Evolutionary conservation across 2,888 invertebrate species (phyloP), one percentile per base, ranked within the genome.

Genomic region (Mythimna ferrago): DNA sequence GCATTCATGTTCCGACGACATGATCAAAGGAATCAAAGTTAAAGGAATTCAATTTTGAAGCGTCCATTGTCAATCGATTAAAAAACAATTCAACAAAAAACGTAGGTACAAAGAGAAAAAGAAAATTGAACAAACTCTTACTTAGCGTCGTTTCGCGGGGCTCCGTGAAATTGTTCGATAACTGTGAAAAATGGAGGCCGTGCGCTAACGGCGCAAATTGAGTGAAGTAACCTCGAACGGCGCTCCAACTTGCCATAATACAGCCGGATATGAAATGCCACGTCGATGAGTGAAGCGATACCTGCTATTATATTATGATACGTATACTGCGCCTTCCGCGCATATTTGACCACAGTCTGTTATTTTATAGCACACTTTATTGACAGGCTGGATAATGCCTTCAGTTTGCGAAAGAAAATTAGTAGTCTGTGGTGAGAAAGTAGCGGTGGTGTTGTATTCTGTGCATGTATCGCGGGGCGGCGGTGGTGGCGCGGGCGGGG

Each of bases 141-240:
- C 89, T 95, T 94, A 94, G 83, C 89, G 75, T 93, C 87, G 89
- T 93, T 91, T 82, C 75, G 85, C 79, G 81, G 67, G 65, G 82
- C 85, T 78, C 81, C 78, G 87, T 86, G 73, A 88, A 89, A 92
- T 92, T 93, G 94, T 92, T 94, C 94, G 92, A 93, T 94, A 92
- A 91, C 94, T 92, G 95, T 94, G 94, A 94, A 95, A 94, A 94
- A 95, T 94, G 85, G 93, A 92, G 90, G 90, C 89, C 70, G 88
- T 88, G 76, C 83, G 91, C 90, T 95, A 94, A 94, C 93, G 83
- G 90, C 87, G 90, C 93, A 95, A 95, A 95, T 95, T 95, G 93
- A 95, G 95, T 95, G 94, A 92, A 93, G 89, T 88, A 72, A 83
- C 89, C 88, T 86, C 84, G 73, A 76, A 73, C 85, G 32, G 67